Evolutionary conservation across 2,888 invertebrate genomes (phyloP).

Genomic region (Drosophila prolongata): DNA sequence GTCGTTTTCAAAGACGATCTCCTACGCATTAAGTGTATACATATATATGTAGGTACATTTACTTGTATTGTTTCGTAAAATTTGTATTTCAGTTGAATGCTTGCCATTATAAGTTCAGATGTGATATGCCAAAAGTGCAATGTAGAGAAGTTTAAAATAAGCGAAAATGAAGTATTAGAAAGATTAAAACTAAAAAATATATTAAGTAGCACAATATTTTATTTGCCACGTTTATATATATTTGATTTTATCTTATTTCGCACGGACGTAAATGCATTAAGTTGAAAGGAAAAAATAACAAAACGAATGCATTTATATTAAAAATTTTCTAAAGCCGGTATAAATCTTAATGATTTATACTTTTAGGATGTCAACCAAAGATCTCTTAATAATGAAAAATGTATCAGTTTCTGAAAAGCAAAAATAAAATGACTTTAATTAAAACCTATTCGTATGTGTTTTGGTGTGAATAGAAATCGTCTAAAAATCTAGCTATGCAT

Average conservation of each 20-base stretch:
- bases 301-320: slow-evolving; percentile 26
- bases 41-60: slow-evolving; percentile 37
- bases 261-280: slow-evolving; percentile 18
- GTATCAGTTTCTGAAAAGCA: not conserved
- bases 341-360: slow-evolving; percentile 2
- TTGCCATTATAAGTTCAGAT: slow-evolving; percentile 58
- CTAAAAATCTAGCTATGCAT: too few species aligned
- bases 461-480: too few species aligned
- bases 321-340: not conserved
- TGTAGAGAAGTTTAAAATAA: slow-evolving; percentile 27
- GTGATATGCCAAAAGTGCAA: slow-evolving; percentile 67
- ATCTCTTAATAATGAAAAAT: not conserved
- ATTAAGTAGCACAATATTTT: slow-evolving; percentile 40
- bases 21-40: slow-evolving; percentile 51
- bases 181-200: slow-evolving; percentile 25
- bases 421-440: not conserved
- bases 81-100: slow-evolving; percentile 40
- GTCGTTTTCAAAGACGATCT: slow-evolving; percentile 52
- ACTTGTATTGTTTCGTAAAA: slow-evolving; percentile 33
- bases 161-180: slow-evolving; percentile 1
- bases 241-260: not conserved
- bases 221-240: slow-evolving; percentile 7
- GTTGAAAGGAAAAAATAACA: slow-evolving; percentile 3
- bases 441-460: not conserved
- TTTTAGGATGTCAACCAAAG: not conserved